Conservation (phyloP, 2,888 invertebrate species). For the Tribolium freemani region DNA sequence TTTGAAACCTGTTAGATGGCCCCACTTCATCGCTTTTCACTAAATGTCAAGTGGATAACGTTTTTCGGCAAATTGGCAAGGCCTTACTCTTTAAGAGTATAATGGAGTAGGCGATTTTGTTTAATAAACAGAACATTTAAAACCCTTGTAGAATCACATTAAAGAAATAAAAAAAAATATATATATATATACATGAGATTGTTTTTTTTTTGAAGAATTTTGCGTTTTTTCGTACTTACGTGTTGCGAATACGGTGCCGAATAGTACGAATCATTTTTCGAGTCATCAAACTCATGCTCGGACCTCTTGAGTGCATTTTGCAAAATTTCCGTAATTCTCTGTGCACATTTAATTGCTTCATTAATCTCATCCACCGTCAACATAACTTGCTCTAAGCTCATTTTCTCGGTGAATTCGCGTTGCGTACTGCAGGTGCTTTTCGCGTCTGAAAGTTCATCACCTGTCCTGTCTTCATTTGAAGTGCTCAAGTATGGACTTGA, state of each 20-base stretch:
- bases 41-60: too few relatives aligned
- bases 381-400: conserved; percentile 55
- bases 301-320: conserved; percentile 63
- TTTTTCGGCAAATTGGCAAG: too few relatives aligned
- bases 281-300: conserved; percentile 58
- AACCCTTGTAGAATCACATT: too few relatives aligned
- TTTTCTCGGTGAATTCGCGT: conserved; percentile 63
- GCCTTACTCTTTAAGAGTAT: too few relatives aligned
- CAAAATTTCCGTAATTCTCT: conserved; percentile 65
- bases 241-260: conserved; percentile 58
- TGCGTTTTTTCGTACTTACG: too few relatives aligned
- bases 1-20: too few relatives aligned
- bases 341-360: conserved; percentile 64
- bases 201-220: too few relatives aligned
- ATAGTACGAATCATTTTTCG: conserved; percentile 62
- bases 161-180: too few relatives aligned
- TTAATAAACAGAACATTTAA: too few relatives aligned
- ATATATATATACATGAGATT: too few relatives aligned
- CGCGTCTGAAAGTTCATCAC: conserved; percentile 63
- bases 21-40: too few relatives aligned
- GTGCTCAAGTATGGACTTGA: conserved; percentile 59
- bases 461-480: conserved; percentile 54
- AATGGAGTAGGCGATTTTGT: too few relatives aligned
- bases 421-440: conserved; percentile 65
- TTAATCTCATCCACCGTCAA: conserved; percentile 64